Conservation (phyloP, 1,140 invertebrate genomes). For the Drosophila orena region DNA sequence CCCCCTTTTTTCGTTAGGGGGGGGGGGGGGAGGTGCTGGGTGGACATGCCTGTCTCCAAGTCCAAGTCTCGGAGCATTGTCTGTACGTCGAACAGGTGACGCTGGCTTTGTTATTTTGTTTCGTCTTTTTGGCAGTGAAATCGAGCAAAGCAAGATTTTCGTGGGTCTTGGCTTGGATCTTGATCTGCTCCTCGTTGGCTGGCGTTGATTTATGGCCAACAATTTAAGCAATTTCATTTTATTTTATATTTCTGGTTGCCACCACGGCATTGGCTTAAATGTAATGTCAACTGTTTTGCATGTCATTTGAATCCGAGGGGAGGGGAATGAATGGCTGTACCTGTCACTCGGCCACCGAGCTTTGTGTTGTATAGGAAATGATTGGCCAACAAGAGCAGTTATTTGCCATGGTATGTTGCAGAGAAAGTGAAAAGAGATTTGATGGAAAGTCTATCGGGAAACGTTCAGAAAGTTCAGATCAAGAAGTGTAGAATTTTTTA, state of each 20-base stretch:
- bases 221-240: conserved; percentile 80
- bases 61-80: conserved; percentile 56
- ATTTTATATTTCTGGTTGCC: conserved; percentile 53
- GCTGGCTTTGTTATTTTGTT: conserved; percentile 27
- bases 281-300: conserved; percentile 79
- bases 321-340: conserved; percentile 49
- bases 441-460: conserved; percentile 11
- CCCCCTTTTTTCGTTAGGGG: background rate
- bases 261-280: conserved; percentile 47
- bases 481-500: too few relatives aligned
- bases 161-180: conserved; percentile 46
- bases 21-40: background rate
- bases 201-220: conserved; percentile 70
- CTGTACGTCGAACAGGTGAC: conserved; percentile 75
- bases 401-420: conserved; percentile 16
- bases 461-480: background rate
- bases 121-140: conserved; percentile 65
- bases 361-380: conserved; percentile 49
- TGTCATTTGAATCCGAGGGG: conserved; percentile 59
- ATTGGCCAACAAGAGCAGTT: conserved; percentile 44
- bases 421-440: conserved; percentile 49
- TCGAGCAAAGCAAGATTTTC: conserved; percentile 72
- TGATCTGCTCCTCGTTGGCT: conserved; percentile 57
- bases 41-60: conserved; percentile 66
- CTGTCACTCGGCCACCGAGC: conserved; percentile 54